Evolutionary conservation across 2,113 vertebrate species (phyloP), one percentile per base, ranked within the genome.

Genomic region (Microtus montanus): DNA sequence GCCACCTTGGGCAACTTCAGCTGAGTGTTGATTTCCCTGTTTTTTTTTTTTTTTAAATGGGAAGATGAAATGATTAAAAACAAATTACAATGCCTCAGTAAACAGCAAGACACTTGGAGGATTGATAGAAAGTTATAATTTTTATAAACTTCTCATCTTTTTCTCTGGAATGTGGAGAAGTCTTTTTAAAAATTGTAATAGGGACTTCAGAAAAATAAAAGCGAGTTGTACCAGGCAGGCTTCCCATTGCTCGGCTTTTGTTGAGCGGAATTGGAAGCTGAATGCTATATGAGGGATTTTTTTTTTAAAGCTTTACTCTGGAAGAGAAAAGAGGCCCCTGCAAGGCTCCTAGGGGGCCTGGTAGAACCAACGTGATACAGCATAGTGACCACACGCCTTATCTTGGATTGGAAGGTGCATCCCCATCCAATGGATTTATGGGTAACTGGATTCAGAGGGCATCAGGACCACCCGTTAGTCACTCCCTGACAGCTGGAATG

Each of bases 11-110:
- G n/a, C 87, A 19, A 6, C 49, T 38, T 82, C 35, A 71, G 44
- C 88, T 61, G 77, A 89, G 54, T 41, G 30, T 83, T 1, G 2
- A 41, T 66, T 91, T 86, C 38, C 41, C n/a, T 26, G 80, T 82
- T 85, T 92, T 91, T 38, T 52, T 82, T 85, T 92, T 91, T 38
- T 71, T n/a, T n/a, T 70, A 7, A 93, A 92, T 86, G 71, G 70
- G 78, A 83, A 20, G 49, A n/a, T 94, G 54, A 44, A 54, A 6
- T n/a, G 58, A 61, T 20, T 35, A 41, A 26, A 89, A 92, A 10
- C 80, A 83, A 35, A 49, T 71, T 17, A 8, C 22, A 61, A 61
- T 80, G 70, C 77, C 41, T 95, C 30, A 4, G 47, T 68, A 24
- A 94, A 49, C 35, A 74, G 87, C 90, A 74, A 79, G 87, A 49